A percentile compares a stretch with the other conserved stretches of the same genome.
Evolutionary conservation across 2,888 invertebrate species (phyloP).

Genomic region (Exephanes ischioxanthus): DNA sequence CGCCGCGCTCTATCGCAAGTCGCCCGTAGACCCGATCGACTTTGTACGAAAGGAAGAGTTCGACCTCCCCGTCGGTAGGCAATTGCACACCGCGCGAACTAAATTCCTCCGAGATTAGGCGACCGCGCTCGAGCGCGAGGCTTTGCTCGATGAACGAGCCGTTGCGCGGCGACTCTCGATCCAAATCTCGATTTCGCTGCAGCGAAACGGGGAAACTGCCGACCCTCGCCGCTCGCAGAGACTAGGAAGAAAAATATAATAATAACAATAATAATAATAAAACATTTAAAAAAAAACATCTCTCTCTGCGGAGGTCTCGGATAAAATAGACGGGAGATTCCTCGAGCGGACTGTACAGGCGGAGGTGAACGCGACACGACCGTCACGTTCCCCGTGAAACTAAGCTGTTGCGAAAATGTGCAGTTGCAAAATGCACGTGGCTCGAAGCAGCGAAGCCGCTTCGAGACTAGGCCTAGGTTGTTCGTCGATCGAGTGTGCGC

Average conservation of each 20-base stretch:
- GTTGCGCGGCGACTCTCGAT: conserved; percentile 61
- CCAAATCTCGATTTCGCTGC: conserved; percentile 57
- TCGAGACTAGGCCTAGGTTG: conserved; percentile 71
- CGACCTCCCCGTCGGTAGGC: conserved; percentile 51
- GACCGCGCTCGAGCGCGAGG: conserved; percentile 29
- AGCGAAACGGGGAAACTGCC: conserved; percentile 26
- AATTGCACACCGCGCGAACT: conserved; percentile 39
- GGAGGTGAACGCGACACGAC: conserved; percentile 46
- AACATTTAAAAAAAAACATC: too few relatives aligned
- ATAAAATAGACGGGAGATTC: conserved; percentile 30
- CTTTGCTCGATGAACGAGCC: conserved; percentile 24
- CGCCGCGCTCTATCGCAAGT: too few relatives aligned
- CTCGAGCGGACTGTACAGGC: conserved; percentile 55
- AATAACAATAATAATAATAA: neutral
- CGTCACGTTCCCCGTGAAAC: conserved; percentile 72
- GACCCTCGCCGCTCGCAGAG: neutral
- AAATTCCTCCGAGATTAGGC: conserved; percentile 67
- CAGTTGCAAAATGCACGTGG: conserved; percentile 75
- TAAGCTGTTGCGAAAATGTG: conserved; percentile 75
- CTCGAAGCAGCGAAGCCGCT: conserved; percentile 46
- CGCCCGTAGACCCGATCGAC: neutral
- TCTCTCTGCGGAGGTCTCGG: neutral
- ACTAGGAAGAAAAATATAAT: neutral
- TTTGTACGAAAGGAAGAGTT: conserved; percentile 30
- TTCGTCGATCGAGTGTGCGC: conserved; percentile 55